These are phyloP conservation scores for Punctoribates punctum DNA, from an alignment of 2,888 invertebrate genomes.

Conservation along the genomic window DNA sequence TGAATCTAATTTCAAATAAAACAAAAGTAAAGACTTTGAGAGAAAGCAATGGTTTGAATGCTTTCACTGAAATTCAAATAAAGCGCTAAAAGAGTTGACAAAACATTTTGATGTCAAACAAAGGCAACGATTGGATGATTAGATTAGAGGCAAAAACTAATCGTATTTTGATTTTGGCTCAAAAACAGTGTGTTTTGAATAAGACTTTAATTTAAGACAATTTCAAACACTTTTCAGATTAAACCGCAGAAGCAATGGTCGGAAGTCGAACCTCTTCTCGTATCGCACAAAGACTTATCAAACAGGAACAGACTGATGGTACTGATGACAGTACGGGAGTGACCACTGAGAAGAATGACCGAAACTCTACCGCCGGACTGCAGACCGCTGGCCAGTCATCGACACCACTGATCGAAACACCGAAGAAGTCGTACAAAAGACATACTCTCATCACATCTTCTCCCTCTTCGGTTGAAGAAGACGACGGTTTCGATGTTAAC, in stretches of 20 bases:
- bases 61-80: background rate
- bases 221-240: background rate
- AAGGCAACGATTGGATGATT: background rate
- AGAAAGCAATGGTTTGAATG: no score
- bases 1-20: no score
- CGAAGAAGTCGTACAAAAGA: conserved; percentile 4
- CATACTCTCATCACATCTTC: conserved; percentile 17
- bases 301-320: conserved; percentile 5
- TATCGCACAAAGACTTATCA: conserved; percentile 27
- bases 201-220: background rate
- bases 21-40: no score
- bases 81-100: background rate
- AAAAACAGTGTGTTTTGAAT: conserved; percentile 6
- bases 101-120: background rate
- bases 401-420: background rate
- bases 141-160: background rate
- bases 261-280: conserved; percentile 26
- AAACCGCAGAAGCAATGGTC: background rate
- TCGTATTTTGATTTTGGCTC: conserved; percentile 23
- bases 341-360: background rate
- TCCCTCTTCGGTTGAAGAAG: conserved; percentile 32
- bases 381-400: background rate
- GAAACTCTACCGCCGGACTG: background rate
- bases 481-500: background rate
- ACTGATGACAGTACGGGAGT: background rate